phyloP scores from a whole-genome alignment of 2,888 invertebrate species.

The Syrista parreyssii region DNA sequence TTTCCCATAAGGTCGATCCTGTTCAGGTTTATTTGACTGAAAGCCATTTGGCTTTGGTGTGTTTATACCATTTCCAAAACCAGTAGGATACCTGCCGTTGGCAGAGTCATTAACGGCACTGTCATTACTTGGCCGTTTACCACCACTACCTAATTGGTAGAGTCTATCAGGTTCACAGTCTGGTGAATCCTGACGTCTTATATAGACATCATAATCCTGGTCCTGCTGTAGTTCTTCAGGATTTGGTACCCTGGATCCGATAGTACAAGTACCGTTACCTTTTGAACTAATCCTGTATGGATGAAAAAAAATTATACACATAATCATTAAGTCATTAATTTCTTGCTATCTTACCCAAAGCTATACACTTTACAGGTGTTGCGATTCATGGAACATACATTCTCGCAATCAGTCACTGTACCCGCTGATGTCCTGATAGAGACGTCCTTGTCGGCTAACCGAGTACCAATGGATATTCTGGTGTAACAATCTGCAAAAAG shows the following conservation, averaged over 20 bases:
- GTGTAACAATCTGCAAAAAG: constrained; percentile 68
- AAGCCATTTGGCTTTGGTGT: not conserved
- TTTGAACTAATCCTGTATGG: constrained; percentile 69
- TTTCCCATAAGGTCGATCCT: not conserved
- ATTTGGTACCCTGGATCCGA: constrained; percentile 68
- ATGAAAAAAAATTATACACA: not conserved
- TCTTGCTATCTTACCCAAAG: constrained; percentile 67
- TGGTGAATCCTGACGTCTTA: constrained; percentile 50
- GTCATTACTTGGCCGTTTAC: constrained; percentile 12
- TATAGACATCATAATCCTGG: constrained; percentile 74
- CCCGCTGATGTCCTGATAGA: constrained; percentile 59
- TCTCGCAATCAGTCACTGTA: constrained; percentile 67
- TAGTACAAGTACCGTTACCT: constrained; percentile 74
- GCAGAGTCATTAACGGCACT: not conserved
- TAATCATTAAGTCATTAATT: not conserved
- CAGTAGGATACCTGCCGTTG: not conserved
- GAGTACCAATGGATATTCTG: constrained; percentile 68
- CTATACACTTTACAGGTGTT: constrained; percentile 67
- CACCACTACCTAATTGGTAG: constrained; percentile 16
- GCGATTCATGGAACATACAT: constrained; percentile 66
- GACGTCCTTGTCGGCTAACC: constrained; percentile 62
- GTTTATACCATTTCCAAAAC: not conserved
- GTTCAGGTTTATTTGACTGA: not conserved
- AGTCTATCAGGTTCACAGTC: constrained; percentile 35
- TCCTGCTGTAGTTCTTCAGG: constrained; percentile 69